phyloP scores from a whole-genome alignment of 1,140 invertebrate species.

The Zaprionus taronus region DNA sequence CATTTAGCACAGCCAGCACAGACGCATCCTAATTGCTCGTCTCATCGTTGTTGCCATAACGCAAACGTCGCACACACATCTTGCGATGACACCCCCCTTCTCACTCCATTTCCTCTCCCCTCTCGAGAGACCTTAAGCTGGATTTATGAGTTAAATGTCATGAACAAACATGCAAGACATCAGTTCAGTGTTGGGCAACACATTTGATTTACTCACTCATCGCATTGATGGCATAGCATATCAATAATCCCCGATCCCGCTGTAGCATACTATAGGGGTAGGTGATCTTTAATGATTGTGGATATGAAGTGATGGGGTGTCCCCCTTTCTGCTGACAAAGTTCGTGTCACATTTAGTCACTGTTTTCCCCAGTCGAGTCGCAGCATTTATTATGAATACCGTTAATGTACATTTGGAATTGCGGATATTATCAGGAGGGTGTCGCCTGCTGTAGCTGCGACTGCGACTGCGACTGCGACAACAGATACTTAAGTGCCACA shows the following conservation, averaged over 20 bases:
- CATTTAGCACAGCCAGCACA: constrained; percentile 62
- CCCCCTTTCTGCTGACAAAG: not conserved
- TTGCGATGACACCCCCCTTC: not conserved
- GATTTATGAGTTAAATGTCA: constrained; percentile 50
- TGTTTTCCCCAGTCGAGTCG: constrained; percentile 4
- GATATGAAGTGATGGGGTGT: not conserved
- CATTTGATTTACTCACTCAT: constrained; percentile 3
- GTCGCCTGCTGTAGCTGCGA: constrained; percentile 45
- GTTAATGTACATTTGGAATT: constrained; percentile 52
- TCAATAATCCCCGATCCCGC: not conserved
- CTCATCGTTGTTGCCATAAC: constrained; percentile 23
- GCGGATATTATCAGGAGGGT: constrained; percentile 72
- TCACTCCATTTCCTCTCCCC: not conserved
- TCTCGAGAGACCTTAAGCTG: constrained; percentile 30
- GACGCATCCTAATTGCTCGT: constrained; percentile 67
- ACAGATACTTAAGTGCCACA: constrained; percentile 74
- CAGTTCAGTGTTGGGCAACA: constrained; percentile 7
- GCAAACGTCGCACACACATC: not conserved
- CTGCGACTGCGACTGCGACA: constrained; percentile 19
- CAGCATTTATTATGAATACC: constrained; percentile 50
- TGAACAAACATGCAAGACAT: not conserved
- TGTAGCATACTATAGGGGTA: not conserved
- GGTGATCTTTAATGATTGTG: not conserved
- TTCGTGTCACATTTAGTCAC: not conserved
- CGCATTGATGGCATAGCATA: not conserved